Evolutionary conservation across 1,140 invertebrate genomes (phyloP).

Genomic region (Leptoteleia sp.): DNA sequence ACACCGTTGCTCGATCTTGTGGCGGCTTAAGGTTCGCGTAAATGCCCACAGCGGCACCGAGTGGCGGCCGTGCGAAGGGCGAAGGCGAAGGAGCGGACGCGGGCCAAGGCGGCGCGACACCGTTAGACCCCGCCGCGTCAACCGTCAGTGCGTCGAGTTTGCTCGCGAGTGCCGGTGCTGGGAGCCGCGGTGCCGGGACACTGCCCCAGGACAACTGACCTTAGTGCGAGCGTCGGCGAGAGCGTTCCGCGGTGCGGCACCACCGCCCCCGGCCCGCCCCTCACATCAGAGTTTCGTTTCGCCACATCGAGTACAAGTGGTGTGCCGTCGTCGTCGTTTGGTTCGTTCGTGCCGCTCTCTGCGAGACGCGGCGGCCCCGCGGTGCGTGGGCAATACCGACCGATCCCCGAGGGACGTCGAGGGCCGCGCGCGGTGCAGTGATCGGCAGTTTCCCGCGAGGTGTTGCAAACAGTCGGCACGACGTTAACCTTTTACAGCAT

Average conservation of each 20-base stretch:
- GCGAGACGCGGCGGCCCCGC: too few relatives aligned
- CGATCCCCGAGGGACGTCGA: neutral
- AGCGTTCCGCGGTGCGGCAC: too few relatives aligned
- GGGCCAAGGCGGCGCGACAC: constrained; percentile 24
- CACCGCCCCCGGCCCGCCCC: too few relatives aligned
- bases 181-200: neutral
- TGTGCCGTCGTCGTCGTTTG: too few relatives aligned
- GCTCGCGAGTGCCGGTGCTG: constrained; percentile 30
- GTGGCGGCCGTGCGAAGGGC: constrained; percentile 27
- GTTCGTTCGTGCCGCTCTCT: too few relatives aligned
- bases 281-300: too few relatives aligned
- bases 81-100: constrained; percentile 36
- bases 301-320: too few relatives aligned
- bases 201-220: neutral
- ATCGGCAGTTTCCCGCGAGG: too few relatives aligned
- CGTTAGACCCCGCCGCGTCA: too few relatives aligned
- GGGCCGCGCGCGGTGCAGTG: too few relatives aligned
- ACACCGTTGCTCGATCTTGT: constrained; percentile 12
- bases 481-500: constrained; percentile 81
- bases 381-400: neutral
- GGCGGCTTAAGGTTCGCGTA: constrained; percentile 28
- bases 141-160: constrained; percentile 40
- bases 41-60: constrained; percentile 38
- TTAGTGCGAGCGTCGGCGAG: too few relatives aligned
- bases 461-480: constrained; percentile 78